Evolutionary conservation across 2,797 vertebrate species (phyloP).

Genomic region (Catostomus latipinnis): DNA sequence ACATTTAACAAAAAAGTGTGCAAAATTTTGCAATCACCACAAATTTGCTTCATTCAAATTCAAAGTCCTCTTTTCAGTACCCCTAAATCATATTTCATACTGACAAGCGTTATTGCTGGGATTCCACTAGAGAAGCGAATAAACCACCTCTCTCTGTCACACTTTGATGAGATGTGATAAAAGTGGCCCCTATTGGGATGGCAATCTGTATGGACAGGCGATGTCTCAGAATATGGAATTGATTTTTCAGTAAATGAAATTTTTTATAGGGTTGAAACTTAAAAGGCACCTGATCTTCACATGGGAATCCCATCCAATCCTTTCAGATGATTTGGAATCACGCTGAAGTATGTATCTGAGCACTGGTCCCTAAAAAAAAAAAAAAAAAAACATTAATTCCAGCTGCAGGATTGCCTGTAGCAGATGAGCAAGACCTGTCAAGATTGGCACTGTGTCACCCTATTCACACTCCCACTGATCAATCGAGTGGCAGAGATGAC

Average conservation of each 20-base stretch:
- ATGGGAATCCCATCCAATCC: slow-evolving; percentile 66
- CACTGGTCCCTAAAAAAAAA: slow-evolving; percentile 58
- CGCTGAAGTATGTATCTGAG: slow-evolving; percentile 71
- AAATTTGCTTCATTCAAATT: slow-evolving; percentile 21
- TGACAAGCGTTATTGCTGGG: slow-evolving; percentile 25
- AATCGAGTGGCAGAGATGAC: slow-evolving; percentile 31
- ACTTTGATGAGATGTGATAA: slow-evolving; percentile 49
- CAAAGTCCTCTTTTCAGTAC: slow-evolving; percentile 26
- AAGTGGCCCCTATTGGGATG: too few species aligned
- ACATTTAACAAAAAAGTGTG: too few species aligned
- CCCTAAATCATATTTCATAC: slow-evolving; percentile 43
- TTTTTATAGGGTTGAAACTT: slow-evolving; percentile 25
- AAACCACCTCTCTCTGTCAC: slow-evolving; percentile 40
- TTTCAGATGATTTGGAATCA: slow-evolving; percentile 64
- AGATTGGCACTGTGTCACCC: slow-evolving; percentile 18
- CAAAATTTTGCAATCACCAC: slow-evolving; percentile 2
- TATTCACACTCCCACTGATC: slow-evolving; percentile 38
- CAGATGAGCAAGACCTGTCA: slow-evolving; percentile 70
- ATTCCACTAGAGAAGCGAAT: slow-evolving; percentile 21
- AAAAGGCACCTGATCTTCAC: slow-evolving; percentile 61
- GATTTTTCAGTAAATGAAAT: slow-evolving; percentile 28
- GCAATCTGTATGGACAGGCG: slow-evolving; percentile 13
- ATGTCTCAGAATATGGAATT: slow-evolving; percentile 38
- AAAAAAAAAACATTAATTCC: slow-evolving; percentile 56
- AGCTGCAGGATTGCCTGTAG: slow-evolving; percentile 62